phyloP scores from a whole-genome alignment of 2,113 vertebrate genomes.

The Nicator chloris region DNA sequence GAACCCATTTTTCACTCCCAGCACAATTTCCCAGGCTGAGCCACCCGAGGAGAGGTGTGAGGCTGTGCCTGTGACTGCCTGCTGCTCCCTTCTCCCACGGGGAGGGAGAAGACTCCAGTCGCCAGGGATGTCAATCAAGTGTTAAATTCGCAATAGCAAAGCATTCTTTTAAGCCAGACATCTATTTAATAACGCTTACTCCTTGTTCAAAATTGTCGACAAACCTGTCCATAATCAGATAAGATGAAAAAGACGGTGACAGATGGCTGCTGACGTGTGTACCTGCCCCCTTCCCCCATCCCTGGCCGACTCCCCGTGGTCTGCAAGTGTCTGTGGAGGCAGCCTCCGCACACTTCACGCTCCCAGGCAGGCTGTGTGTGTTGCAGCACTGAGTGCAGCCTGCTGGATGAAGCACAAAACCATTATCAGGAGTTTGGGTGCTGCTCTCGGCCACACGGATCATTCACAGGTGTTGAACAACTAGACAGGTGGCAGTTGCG shows the following conservation, averaged over 20 bases:
- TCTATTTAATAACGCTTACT: slow-evolving; percentile 24
- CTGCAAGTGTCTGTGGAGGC: neutral
- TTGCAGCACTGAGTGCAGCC: neutral
- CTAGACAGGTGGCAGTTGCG: neutral
- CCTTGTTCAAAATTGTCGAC: slow-evolving; percentile 23
- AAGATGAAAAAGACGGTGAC: neutral
- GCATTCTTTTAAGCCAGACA: slow-evolving; percentile 3
- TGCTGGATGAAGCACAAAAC: neutral
- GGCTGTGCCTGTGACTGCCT: neutral
- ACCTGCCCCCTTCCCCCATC: neutral
- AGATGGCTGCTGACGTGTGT: slow-evolving; percentile 22
- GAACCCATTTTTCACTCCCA: neutral
- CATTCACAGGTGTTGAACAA: neutral
- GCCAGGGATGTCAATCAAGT: slow-evolving; percentile 16
- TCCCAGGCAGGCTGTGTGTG: neutral
- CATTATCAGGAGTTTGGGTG: neutral
- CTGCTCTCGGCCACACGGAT: neutral
- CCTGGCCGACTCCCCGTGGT: neutral
- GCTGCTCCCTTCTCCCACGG: neutral
- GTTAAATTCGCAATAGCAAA: neutral
- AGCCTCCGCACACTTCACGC: neutral
- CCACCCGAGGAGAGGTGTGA: neutral
- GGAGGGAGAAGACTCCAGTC: neutral
- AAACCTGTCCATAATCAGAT: slow-evolving; percentile 49
- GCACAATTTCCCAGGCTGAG: neutral